These are phyloP conservation scores for Andrena minutula DNA, from an alignment of 2,888 invertebrate genomes.

Conservation along the genomic window DNA sequence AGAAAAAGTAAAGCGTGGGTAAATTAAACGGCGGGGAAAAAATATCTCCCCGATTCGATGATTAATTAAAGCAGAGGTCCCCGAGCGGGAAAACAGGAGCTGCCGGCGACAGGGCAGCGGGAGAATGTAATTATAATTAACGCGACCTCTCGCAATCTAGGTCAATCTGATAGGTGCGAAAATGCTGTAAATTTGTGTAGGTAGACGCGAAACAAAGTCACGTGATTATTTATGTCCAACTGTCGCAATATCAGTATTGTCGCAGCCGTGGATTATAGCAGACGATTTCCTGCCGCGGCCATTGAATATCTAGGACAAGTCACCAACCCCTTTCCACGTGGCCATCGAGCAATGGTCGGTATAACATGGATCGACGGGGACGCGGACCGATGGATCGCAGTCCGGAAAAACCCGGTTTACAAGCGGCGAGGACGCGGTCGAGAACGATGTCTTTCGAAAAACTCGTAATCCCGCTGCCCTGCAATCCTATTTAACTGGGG, in stretches of 20 bases:
- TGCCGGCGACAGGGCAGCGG: neutral
- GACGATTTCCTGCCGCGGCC: slow-evolving; percentile 28
- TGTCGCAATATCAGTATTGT: slow-evolving; percentile 34
- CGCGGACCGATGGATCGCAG: slow-evolving; percentile 54
- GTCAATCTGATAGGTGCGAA: neutral
- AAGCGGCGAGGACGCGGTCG: slow-evolving; percentile 28
- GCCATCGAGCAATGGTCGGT: slow-evolving; percentile 45
- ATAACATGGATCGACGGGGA: slow-evolving; percentile 33
- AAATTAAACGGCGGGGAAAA: too few species aligned
- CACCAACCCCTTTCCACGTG: slow-evolving; percentile 14
- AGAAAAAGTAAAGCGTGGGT: too few species aligned
- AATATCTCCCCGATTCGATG: too few species aligned
- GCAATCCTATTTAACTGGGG: slow-evolving; percentile 76
- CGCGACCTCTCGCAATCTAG: neutral
- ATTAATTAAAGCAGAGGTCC: too few species aligned
- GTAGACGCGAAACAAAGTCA: slow-evolving; percentile 35
- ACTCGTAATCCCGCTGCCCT: slow-evolving; percentile 73
- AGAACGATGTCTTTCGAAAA: slow-evolving; percentile 70
- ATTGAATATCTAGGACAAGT: slow-evolving; percentile 37
- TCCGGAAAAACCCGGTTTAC: slow-evolving; percentile 60
- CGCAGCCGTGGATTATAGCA: slow-evolving; percentile 49
- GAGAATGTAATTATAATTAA: slow-evolving; percentile 13
- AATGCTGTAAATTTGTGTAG: slow-evolving; percentile 13
- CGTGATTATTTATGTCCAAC: slow-evolving; percentile 37
- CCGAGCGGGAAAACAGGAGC: neutral